These are phyloP conservation scores for Larimichthys polyactis DNA, from an alignment of 2,113 vertebrate genomes.

Conservation along the genomic window DNA sequence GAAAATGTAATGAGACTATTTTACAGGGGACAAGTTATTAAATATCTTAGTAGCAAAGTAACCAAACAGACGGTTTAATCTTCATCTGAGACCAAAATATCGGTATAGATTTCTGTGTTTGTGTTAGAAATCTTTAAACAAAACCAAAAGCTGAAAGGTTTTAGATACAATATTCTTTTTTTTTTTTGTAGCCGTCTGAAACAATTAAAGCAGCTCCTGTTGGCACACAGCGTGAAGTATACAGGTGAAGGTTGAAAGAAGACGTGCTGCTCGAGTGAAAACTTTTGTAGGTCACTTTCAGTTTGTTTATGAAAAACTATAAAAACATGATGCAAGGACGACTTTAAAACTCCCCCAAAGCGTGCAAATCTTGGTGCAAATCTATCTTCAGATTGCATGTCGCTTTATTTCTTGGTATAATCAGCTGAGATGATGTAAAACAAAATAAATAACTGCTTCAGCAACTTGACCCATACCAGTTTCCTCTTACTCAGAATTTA, in stretches of 20 bases:
- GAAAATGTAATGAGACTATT: constrained; percentile 13
- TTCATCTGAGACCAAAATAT: constrained; percentile 8
- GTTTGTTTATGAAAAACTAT: background rate
- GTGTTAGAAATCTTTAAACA: constrained; percentile 12
- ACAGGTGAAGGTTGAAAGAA: background rate
- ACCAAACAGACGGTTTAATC: background rate
- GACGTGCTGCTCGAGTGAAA: background rate
- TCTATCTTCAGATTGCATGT: background rate
- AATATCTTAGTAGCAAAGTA: constrained; percentile 1
- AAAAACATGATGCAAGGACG: background rate
- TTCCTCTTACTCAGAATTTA: background rate
- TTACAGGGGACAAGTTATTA: background rate
- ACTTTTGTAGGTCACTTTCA: background rate
- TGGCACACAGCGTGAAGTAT: background rate
- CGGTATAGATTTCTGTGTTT: background rate
- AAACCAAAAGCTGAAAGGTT: background rate
- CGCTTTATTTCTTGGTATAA: background rate
- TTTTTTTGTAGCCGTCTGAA: background rate
- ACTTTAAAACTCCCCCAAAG: background rate
- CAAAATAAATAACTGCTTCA: background rate
- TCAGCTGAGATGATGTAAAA: background rate
- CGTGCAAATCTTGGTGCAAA: too few species aligned
- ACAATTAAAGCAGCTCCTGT: background rate
- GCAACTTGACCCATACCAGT: background rate
- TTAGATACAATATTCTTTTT: background rate